phyloP scores from a whole-genome alignment of 2,888 invertebrate species.

The Tethea ocularis region DNA sequence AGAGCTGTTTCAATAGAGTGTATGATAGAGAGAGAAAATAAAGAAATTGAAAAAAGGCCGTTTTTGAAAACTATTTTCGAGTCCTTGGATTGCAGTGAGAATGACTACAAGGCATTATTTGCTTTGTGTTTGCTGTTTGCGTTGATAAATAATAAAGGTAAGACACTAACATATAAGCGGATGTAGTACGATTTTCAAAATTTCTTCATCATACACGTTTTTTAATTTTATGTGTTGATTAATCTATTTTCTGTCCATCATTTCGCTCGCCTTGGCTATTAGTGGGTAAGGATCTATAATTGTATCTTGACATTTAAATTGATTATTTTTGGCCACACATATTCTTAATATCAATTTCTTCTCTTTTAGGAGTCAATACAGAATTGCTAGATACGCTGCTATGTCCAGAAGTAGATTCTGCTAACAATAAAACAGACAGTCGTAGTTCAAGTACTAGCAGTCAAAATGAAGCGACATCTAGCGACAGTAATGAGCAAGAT shows the following conservation, averaged over 20 bases:
- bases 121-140: conserved; percentile 96
- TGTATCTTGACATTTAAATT: conserved; percentile 7
- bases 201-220: not conserved
- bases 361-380: conserved; percentile 89
- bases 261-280: conserved; percentile 59
- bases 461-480: conserved; percentile 31
- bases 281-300: conserved; percentile 66
- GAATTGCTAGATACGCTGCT: conserved; percentile 91
- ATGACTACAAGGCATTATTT: conserved; percentile 97
- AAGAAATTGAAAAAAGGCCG: conserved; percentile 85
- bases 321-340: conserved; percentile 7
- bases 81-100: conserved; percentile 94
- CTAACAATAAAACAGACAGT: conserved; percentile 19
- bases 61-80: conserved; percentile 95
- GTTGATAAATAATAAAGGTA: conserved; percentile 96
- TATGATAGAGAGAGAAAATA: conserved; percentile 64
- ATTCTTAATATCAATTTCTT: conserved; percentile 16
- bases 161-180: conserved; percentile 26
- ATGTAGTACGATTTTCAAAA: not conserved
- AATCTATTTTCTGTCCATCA: conserved; percentile 41
- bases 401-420: conserved; percentile 81
- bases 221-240: conserved; percentile 15
- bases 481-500: conserved; percentile 40
- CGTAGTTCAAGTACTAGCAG: conserved; percentile 22
- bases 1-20: conserved; percentile 54